These are phyloP conservation scores for Biston stratarius DNA, from an alignment of 2,888 invertebrate genomes.

Conservation along the genomic window DNA sequence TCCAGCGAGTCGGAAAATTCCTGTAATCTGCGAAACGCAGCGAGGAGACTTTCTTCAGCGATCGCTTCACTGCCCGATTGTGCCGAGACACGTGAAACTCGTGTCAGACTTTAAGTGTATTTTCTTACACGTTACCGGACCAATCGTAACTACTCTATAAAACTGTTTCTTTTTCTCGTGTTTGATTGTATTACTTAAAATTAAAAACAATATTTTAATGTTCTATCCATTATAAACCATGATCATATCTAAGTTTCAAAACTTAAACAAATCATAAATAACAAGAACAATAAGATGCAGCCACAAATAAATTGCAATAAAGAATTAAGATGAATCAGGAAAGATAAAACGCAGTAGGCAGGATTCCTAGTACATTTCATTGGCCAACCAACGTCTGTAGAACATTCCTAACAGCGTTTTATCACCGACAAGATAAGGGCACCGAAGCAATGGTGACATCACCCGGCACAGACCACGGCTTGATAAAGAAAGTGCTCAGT, in stretches of 20 bases:
- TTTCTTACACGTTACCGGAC: slow-evolving; percentile 16
- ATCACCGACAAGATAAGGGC: slow-evolving; percentile 77
- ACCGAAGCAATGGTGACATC: slow-evolving; percentile 80
- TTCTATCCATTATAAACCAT: neutral
- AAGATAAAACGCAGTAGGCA: slow-evolving; percentile 39
- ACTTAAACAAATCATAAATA: slow-evolving; percentile 19
- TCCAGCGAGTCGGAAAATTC: slow-evolving; percentile 84
- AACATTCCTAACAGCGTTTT: slow-evolving; percentile 76
- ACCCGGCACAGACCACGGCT: slow-evolving; percentile 67
- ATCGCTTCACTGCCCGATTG: slow-evolving; percentile 61
- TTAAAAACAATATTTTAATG: no score
- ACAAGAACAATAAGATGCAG: slow-evolving; percentile 7
- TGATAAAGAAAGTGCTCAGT: slow-evolving; percentile 81
- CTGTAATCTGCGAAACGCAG: slow-evolving; percentile 66
- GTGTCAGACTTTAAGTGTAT: slow-evolving; percentile 32
- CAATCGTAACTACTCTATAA: neutral
- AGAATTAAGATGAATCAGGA: slow-evolving; percentile 33
- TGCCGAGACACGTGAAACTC: slow-evolving; percentile 63
- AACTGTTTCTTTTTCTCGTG: neutral
- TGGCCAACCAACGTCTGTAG: slow-evolving; percentile 58
- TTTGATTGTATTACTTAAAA: no score
- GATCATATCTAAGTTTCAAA: neutral
- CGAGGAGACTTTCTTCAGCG: slow-evolving; percentile 77
- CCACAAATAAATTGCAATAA: slow-evolving; percentile 30
- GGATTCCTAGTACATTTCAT: slow-evolving; percentile 55